A percentile compares a stretch with the other conserved stretches of the same genome.
Conservation (phyloP, 2,797 vertebrate genomes). For the Telmatherina bonti region DNA sequence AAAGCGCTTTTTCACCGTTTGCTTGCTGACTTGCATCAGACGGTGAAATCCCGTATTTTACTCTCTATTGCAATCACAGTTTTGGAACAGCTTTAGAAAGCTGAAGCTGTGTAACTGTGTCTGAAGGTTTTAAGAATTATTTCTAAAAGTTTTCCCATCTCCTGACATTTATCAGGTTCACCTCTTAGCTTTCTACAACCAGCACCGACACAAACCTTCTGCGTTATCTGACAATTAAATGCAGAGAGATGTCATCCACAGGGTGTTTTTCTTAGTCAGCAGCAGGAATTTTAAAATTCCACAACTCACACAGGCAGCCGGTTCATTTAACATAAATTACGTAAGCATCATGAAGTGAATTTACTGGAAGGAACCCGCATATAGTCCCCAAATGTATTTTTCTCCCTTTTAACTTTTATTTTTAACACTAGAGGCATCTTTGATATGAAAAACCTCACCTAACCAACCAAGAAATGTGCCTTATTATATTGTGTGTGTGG, state of each 20-base stretch:
- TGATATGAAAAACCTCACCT: neutral
- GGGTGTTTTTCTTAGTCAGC: conserved; percentile 29
- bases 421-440: neutral
- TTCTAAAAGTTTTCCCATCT: neutral
- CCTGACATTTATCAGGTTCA: conserved; percentile 24
- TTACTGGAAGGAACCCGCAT: neutral
- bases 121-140: neutral
- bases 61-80: neutral
- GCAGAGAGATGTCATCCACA: conserved; percentile 20
- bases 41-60: neutral
- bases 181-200: conserved; percentile 3
- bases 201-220: conserved; percentile 8
- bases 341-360: conserved; percentile 27
- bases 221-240: conserved; percentile 33
- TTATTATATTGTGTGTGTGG: neutral
- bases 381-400: neutral
- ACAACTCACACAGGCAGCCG: conserved; percentile 18
- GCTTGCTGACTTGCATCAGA: neutral
- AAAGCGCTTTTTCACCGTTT: neutral
- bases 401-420: neutral
- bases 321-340: conserved; percentile 8
- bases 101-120: neutral
- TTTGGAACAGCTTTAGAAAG: neutral
- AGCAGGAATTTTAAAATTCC: conserved; percentile 33
- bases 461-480: neutral